Evolutionary conservation across 2,888 invertebrate genomes (phyloP), one percentile per base, ranked within the genome.

Genomic region (Volucella inanis): DNA sequence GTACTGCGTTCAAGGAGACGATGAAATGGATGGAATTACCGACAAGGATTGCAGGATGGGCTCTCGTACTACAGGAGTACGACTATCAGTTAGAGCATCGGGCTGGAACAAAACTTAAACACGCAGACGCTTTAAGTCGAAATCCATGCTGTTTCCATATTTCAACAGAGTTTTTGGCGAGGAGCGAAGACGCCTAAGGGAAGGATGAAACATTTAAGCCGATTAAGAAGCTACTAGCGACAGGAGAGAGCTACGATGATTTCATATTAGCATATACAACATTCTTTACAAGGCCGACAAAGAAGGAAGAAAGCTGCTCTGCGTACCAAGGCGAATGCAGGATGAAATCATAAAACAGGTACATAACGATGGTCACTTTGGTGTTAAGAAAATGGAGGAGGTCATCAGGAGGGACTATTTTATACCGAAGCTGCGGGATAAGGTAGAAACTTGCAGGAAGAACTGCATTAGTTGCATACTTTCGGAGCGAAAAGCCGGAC

Each of bases 341-440:
- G 67, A 39, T 0, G 88, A 91, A 72, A 87, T 92, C 8, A 91
- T 92, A 8, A 87, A 87, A 65, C 88, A 57, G 39, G 86, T 87
- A 0, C 91, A 91, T 81, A 89, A 89, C 49, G 87, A 83, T 22
- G 90, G 91, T 39, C 90, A 91, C 87, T 90, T 90, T 87, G 87
- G 81, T 2, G 87, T 62, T 31, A 61, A 43, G 12, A 61, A 64
- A n/a, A 64, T 64, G 74, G 49, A 64, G 18, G 64, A 62, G 11
- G 18, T 74, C 4, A 64, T 74, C 2, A 4, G 18, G n/a, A 12
- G 62, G 12, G 55, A 62, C 10, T 64, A 54, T 11, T 50, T 45
- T 12, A 45, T 74, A 1, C 55, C 47, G 11, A 64, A 55, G 38
- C 39, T 54, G 12, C 15, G 38, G 1, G 52, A 62, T 31, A 74